Percentiles rank a stretch among this genome's conserved stretches.
Conservation (phyloP, 1,140 invertebrate species). For the Drosophila repleta region DNA sequence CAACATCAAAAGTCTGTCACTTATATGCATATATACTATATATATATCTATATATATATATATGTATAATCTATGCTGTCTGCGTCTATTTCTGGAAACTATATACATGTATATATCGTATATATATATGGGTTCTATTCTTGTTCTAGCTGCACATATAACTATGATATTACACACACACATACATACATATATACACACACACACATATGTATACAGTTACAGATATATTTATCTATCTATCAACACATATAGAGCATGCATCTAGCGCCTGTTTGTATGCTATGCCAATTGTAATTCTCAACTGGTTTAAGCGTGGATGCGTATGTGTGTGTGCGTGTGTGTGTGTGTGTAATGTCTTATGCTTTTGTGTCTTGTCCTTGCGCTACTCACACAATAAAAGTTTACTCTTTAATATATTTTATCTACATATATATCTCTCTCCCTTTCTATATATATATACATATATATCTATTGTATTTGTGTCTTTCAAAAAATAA, state of each 20-base stretch:
- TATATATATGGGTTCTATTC: conserved; percentile 36
- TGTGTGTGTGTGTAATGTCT: conserved; percentile 12
- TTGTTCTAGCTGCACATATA: conserved; percentile 35
- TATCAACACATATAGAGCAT: conserved; percentile 3
- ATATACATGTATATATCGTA: conserved; percentile 17
- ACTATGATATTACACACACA: conserved; percentile 21
- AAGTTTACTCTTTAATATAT: conserved; percentile 24
- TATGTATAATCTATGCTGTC: conserved; percentile 32
- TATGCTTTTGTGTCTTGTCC: conserved; percentile 48
- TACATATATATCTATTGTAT: conserved; percentile 64
- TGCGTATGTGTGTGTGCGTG: conserved; percentile 1
- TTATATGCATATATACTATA: conserved; percentile 22
- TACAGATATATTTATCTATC: conserved; percentile 5
- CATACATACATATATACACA: conserved; percentile 7
- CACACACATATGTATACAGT: conserved; percentile 22
- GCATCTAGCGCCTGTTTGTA: conserved; percentile 23
- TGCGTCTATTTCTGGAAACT: conserved; percentile 29
- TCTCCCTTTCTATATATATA: conserved; percentile 45
- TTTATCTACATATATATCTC: too few species aligned
- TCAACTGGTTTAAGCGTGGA: conserved; percentile 12
- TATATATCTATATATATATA: conserved; percentile 17
- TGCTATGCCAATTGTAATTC: conserved; percentile 22
- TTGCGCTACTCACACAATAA: conserved; percentile 43
- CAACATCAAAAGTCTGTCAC: conserved; percentile 28
- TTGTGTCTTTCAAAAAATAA: conserved; percentile 59